These are phyloP conservation scores for Cerceris rybyensis DNA, from an alignment of 2,888 invertebrate species.

Conservation along the genomic window DNA sequence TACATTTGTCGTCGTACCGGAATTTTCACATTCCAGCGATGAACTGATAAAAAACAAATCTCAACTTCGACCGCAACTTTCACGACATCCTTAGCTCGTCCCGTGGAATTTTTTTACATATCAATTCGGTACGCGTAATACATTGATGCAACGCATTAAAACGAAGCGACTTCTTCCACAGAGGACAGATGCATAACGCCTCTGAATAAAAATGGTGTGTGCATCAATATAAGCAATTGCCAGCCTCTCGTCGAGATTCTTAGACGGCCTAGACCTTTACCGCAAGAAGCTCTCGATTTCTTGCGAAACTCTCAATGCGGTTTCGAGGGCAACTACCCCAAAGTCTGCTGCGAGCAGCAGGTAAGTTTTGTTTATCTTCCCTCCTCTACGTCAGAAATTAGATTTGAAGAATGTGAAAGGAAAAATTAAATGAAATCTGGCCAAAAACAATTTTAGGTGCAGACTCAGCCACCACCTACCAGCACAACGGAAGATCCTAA, in stretches of 20 bases:
- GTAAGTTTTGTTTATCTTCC: slow-evolving; percentile 21
- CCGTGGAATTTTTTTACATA: no score
- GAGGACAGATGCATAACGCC: slow-evolving; percentile 75
- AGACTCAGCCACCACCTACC: not conserved
- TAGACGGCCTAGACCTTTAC: slow-evolving; percentile 67
- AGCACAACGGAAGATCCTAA: not conserved
- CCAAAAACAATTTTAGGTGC: not conserved
- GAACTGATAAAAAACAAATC: no score
- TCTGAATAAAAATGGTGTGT: slow-evolving; percentile 71
- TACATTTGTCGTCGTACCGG: no score
- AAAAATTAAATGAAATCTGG: not conserved
- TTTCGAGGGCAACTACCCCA: slow-evolving; percentile 79
- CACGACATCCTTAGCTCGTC: no score
- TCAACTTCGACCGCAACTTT: no score
- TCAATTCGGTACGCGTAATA: not conserved
- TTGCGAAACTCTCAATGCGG: slow-evolving; percentile 82
- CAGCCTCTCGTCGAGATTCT: slow-evolving; percentile 73
- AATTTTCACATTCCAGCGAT: no score
- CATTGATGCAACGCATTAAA: not conserved
- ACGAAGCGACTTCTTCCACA: slow-evolving; percentile 12
- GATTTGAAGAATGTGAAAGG: no score
- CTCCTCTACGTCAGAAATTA: no score
- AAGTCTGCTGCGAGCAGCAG: slow-evolving; percentile 79
- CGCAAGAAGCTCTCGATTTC: slow-evolving; percentile 64
- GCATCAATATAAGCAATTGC: slow-evolving; percentile 80